Evolutionary conservation across 2,797 vertebrate species (phyloP).

Genomic region (Pelochelys cantorii): DNA sequence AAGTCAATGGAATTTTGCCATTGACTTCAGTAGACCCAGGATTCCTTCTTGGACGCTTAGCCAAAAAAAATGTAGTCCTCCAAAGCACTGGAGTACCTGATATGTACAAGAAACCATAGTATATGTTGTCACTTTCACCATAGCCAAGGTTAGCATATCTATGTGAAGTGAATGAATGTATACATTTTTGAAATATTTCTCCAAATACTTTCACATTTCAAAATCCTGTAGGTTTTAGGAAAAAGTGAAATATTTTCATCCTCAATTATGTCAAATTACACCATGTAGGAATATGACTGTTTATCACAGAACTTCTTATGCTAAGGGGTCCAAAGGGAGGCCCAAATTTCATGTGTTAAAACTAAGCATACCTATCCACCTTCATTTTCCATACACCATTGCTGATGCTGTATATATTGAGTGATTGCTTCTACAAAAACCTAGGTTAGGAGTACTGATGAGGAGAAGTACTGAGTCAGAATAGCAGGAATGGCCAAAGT

Average conservation of each 20-base stretch:
- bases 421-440: neutral
- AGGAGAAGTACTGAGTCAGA: neutral
- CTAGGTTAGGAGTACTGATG: neutral
- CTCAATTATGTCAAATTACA: neutral
- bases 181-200: conserved; percentile 18
- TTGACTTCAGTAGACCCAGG: neutral
- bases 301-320: conserved; percentile 47
- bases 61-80: neutral
- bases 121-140: conserved; percentile 1
- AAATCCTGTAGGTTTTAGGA: neutral
- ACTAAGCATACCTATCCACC: conserved; percentile 29
- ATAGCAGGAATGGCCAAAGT: neutral
- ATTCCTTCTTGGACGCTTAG: neutral
- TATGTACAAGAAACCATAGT: neutral
- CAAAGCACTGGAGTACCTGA: neutral
- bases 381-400: conserved; percentile 8
- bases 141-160: neutral
- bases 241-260: conserved; percentile 30
- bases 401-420: neutral
- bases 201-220: conserved; percentile 4
- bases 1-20: neutral
- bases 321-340: conserved; percentile 37
- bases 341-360: conserved; percentile 17
- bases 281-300: neutral
- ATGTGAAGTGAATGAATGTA: neutral